Base-by-base conservation (phyloP, 2,113 vertebrate species). In the Coregonus clupeaformis region DNA sequence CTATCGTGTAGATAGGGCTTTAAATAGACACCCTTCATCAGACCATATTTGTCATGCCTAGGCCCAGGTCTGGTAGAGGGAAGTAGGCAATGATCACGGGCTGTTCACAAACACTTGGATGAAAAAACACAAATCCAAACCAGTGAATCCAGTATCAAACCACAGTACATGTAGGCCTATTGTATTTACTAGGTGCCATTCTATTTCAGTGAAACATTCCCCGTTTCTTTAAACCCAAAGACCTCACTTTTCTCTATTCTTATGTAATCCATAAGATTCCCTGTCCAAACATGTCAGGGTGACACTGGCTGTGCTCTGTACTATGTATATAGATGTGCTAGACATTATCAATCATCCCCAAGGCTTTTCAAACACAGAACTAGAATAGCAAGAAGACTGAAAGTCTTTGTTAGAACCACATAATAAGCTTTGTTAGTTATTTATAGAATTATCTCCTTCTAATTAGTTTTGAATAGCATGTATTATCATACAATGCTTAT, bases 1-100 rank as follows among this genome's bases (percentile, higher is more conserved):
- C 77, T 77, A 75, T 86, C 57, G 36, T 72, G 69, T 45, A 42
- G 36, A 7, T 42, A 42, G 60, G 4, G 80, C 76, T 85, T 81
- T 86, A 81, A 86, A 74, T 73, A 57, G 76, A 74, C 71, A 79
- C 87, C 85, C 80, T 84, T 89, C 85, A 84, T 84, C 67, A 72
- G 14, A 77, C 70, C 45, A 57, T 82, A 87, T 86, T 84, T 82
- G 84, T 89, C 88, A 86, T 77, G 79, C 79, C 71, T 45, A 24
- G 60, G 63, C 72, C 72, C 36, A 42, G 77, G 70, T 36, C 36
- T 32, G 27, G 25, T n/a, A 32, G 25, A 27, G 27, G 12, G 11
- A n/a, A 62, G 70, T 36, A 29, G n/a, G 55, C 24, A 30, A 13
- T 55, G 69, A 71, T 24, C 20, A 24, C 24, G 24, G 14, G 12